Percentiles rank a stretch among this genome's conserved stretches.
phyloP scores from a whole-genome alignment of 2,113 vertebrate species.

The Periophthalmus modestus region DNA sequence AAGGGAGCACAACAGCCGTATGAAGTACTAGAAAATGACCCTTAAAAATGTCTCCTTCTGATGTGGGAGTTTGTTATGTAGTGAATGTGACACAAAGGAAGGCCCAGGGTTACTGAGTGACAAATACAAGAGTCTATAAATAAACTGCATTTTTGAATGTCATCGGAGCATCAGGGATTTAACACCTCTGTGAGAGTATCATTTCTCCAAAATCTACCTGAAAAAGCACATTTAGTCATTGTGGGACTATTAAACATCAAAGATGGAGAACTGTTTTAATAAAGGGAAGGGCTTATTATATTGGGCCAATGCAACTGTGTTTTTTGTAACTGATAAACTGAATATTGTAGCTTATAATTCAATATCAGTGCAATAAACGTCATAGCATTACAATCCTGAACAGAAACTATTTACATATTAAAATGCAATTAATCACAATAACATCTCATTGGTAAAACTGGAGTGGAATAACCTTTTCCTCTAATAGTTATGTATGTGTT shows the following conservation, averaged over 20 bases:
- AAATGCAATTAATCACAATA: not conserved
- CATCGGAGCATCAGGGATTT: not conserved
- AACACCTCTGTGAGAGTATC: not conserved
- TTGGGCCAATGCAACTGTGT: not conserved
- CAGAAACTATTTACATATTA: not conserved
- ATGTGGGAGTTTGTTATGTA: not conserved
- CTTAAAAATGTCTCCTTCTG: slow-evolving; percentile 3
- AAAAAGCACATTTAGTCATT: not conserved
- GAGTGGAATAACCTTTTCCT: not conserved
- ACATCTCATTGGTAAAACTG: not conserved
- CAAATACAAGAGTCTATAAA: not conserved
- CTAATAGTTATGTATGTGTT: not conserved
- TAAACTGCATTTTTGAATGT: not conserved
- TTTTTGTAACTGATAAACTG: too few species aligned
- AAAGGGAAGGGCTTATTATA: not conserved
- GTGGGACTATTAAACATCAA: not conserved
- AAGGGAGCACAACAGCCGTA: not conserved
- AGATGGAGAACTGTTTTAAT: not conserved
- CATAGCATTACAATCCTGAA: not conserved
- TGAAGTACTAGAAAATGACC: not conserved
- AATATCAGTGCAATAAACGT: not conserved
- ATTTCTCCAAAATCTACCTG: not conserved
- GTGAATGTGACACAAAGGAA: slow-evolving; percentile 15
- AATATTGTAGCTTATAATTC: too few species aligned
- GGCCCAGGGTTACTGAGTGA: not conserved